Conservation (phyloP, 2,888 invertebrate genomes). For the Chromoteleia sp. region DNA sequence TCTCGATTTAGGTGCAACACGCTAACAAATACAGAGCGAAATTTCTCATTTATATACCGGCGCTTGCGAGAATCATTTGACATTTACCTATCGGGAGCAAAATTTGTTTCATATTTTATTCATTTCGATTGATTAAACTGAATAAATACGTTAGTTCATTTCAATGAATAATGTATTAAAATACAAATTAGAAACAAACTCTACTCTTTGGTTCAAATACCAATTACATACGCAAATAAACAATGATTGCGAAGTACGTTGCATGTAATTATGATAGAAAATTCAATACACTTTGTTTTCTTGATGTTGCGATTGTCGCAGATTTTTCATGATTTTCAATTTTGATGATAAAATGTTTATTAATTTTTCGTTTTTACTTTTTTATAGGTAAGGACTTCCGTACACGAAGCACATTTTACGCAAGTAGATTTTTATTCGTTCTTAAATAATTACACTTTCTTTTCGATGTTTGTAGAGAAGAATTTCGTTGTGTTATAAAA, state of each 20-base stretch:
- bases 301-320: no score
- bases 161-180: background rate
- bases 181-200: background rate
- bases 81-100: background rate
- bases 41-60: background rate
- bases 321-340: no score
- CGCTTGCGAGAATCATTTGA: background rate
- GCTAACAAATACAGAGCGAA: background rate
- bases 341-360: no score
- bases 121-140: background rate
- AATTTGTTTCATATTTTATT: background rate
- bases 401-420: no score
- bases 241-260: background rate
- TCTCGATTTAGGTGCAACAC: background rate
- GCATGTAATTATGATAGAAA: no score
- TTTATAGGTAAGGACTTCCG: no score
- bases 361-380: background rate
- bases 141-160: background rate
- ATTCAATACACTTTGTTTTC: no score
- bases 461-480: no score
- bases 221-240: background rate
- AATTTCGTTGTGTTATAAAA: no score
- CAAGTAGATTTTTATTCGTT: no score
- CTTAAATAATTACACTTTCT: no score
- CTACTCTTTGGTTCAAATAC: background rate